A percentile compares a stretch with the other conserved stretches of the same genome.
phyloP scores from a whole-genome alignment of 1,140 invertebrate species.

The Belonocnema kinseyi region DNA sequence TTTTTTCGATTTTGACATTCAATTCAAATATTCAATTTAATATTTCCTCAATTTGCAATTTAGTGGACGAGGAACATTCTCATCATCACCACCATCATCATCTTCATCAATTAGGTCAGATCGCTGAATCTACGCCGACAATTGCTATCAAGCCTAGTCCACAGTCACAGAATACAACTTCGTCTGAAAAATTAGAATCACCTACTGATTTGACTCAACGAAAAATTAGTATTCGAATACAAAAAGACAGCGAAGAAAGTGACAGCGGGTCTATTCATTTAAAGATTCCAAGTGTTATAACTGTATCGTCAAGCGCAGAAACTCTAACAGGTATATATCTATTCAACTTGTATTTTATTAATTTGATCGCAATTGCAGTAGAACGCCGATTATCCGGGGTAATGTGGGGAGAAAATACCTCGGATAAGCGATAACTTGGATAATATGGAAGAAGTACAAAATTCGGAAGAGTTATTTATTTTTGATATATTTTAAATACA shows the following conservation, averaged over 20 bases:
- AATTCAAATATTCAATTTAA: no score
- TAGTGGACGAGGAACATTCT: constrained; percentile 72
- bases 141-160: constrained; percentile 59
- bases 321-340: constrained; percentile 81
- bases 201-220: constrained; percentile 37
- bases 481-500: no score
- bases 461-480: no score
- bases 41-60: not conserved
- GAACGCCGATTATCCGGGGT: no score
- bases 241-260: constrained; percentile 64
- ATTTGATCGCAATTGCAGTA: not conserved
- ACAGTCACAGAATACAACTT: constrained; percentile 58
- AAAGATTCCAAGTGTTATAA: constrained; percentile 81
- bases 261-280: constrained; percentile 76
- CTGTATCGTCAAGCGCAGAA: constrained; percentile 84
- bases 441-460: no score
- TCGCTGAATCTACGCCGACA: constrained; percentile 61
- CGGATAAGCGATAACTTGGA: no score
- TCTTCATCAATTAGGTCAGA: constrained; percentile 59
- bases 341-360: constrained; percentile 29
- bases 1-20: no score
- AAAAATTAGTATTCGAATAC: constrained; percentile 68
- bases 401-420: no score
- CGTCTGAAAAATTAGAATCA: constrained; percentile 39
- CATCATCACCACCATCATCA: constrained; percentile 38